Evolutionary conservation across 2,113 vertebrate genomes (phyloP).

Genomic region (Copsychus sechellarum): DNA sequence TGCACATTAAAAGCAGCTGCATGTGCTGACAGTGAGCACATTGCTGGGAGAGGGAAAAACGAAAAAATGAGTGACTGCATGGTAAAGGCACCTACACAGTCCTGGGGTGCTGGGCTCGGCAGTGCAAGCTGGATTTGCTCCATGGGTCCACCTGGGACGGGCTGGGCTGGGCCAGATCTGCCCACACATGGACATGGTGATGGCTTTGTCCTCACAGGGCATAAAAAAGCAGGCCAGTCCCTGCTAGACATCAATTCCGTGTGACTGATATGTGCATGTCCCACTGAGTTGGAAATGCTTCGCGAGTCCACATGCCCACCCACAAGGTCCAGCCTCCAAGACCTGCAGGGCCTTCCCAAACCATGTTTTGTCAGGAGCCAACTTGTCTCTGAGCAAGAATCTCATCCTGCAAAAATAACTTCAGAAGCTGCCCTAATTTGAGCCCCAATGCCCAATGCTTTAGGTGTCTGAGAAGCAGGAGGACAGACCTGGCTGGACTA

Average conservation of each 20-base stretch:
- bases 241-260: not conserved
- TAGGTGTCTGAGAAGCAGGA: not conserved
- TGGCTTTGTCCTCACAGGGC: not conserved
- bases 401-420: not conserved
- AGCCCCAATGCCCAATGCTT: not conserved
- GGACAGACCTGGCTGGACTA: not conserved
- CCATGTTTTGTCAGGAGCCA: not conserved
- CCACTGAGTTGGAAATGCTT: not conserved
- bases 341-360: not conserved
- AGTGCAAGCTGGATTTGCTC: not conserved
- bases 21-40: not conserved
- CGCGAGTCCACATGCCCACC: rapidly evolving
- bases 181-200: not conserved
- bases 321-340: rapidly evolving
- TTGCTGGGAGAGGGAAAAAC: not conserved
- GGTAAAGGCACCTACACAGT: not conserved
- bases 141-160: not conserved
- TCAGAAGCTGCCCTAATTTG: not conserved
- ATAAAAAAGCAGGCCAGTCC: not conserved
- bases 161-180: not conserved
- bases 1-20: not conserved
- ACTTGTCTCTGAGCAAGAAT: not conserved
- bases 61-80: not conserved
- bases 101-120: rapidly evolving
- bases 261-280: not conserved